Evolutionary conservation across 2,888 invertebrate species (phyloP).

Genomic region (Rhamnusium bicolor): DNA sequence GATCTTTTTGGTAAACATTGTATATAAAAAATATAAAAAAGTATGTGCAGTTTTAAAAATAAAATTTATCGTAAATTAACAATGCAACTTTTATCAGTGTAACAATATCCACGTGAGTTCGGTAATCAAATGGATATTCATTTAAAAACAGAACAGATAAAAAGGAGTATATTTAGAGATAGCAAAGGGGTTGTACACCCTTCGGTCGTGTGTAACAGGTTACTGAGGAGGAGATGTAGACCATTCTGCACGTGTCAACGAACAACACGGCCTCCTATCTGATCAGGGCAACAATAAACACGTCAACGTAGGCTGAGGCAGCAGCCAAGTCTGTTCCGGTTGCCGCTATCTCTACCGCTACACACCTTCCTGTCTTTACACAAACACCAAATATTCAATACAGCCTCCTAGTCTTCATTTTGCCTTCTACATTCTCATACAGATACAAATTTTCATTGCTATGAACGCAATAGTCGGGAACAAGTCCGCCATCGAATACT

Average conservation of each 20-base stretch:
- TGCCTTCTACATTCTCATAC: slow-evolving; percentile 15
- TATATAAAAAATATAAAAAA: too few species aligned
- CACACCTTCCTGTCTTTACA: slow-evolving; percentile 56
- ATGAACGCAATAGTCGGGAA: neutral
- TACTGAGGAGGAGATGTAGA: slow-evolving; percentile 53
- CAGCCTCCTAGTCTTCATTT: slow-evolving; percentile 25
- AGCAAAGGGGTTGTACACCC: slow-evolving; percentile 30
- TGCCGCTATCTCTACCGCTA: slow-evolving; percentile 53
- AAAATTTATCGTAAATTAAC: neutral
- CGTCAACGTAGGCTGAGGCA: slow-evolving; percentile 50
- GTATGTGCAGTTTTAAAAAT: neutral
- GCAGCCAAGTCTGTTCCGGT: slow-evolving; percentile 39
- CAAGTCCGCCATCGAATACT: neutral
- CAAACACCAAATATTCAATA: slow-evolving; percentile 50
- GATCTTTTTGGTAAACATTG: too few species aligned
- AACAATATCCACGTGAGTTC: neutral
- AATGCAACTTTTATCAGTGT: neutral
- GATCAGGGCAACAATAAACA: slow-evolving; percentile 57
- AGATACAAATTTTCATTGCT: slow-evolving; percentile 12
- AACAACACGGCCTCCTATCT: slow-evolving; percentile 55
- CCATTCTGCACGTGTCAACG: slow-evolving; percentile 59
- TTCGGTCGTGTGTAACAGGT: slow-evolving; percentile 54
- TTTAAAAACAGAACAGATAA: slow-evolving; percentile 11
- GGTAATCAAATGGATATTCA: slow-evolving; percentile 17
- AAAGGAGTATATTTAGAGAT: slow-evolving; percentile 14